phyloP scores from a whole-genome alignment of 2,113 vertebrate genomes.

The Perccottus glenii region DNA sequence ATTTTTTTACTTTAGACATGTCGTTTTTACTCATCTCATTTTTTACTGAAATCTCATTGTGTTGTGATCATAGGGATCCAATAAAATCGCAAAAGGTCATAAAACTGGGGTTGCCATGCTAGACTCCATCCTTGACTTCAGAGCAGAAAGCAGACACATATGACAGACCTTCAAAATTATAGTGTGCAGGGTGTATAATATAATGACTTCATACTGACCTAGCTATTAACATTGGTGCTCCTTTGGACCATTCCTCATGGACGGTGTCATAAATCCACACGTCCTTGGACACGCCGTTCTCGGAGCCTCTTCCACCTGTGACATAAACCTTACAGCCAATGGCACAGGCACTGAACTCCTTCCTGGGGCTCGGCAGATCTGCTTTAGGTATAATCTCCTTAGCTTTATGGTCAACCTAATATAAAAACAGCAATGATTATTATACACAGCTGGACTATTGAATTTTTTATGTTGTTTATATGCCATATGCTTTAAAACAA shows the following conservation, averaged over 20 bases:
- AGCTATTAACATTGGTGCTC: slow-evolving; percentile 93
- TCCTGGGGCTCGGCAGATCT: slow-evolving; percentile 91
- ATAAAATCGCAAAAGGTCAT: too few relatives aligned
- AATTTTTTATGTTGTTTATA: too few relatives aligned
- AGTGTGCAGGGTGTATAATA: neutral
- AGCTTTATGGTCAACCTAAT: slow-evolving; percentile 89
- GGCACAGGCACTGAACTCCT: slow-evolving; percentile 95
- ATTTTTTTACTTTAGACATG: too few relatives aligned
- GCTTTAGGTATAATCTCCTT: slow-evolving; percentile 96
- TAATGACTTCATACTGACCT: slow-evolving; percentile 51
- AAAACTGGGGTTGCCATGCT: too few relatives aligned
- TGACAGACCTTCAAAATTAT: neutral
- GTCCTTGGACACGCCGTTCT: slow-evolving; percentile 94
- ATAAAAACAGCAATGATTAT: neutral
- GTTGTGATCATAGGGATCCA: too few relatives aligned
- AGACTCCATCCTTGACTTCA: too few relatives aligned
- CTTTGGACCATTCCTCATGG: slow-evolving; percentile 94
- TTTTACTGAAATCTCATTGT: too few relatives aligned
- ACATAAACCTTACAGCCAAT: slow-evolving; percentile 95
- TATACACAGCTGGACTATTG: neutral
- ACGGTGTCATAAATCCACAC: slow-evolving; percentile 96
- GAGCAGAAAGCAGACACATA: neutral
- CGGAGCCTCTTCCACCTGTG: slow-evolving; percentile 90
- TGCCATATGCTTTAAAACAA: too few relatives aligned
- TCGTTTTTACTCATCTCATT: too few relatives aligned